These are phyloP conservation scores for Heliconius nattereri DNA, from an alignment of 1,140 invertebrate species.

Conservation along the genomic window DNA sequence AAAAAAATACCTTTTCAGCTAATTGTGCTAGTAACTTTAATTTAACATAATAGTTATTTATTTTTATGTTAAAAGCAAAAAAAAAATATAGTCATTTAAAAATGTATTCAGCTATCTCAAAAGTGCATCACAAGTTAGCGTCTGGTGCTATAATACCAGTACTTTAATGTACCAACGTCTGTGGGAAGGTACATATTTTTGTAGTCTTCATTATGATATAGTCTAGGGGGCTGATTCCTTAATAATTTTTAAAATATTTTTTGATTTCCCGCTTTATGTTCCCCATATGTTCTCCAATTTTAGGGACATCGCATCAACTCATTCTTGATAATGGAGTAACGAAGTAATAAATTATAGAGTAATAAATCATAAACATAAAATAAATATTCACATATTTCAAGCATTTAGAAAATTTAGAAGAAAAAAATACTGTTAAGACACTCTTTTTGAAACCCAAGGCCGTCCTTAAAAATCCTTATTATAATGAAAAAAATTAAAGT, in stretches of 20 bases:
- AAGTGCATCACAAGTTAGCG: conserved; percentile 24
- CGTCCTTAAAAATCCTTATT: too few species aligned
- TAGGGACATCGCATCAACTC: too few species aligned
- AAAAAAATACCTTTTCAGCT: too few species aligned
- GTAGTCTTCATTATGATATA: conserved; percentile 40
- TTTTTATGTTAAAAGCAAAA: not conserved
- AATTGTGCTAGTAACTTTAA: too few species aligned
- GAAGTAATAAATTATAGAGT: too few species aligned
- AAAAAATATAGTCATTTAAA: conserved; percentile 9
- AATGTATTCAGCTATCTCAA: conserved; percentile 10
- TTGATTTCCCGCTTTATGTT: not conserved
- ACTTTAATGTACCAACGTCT: conserved; percentile 32
- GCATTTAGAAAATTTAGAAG: too few species aligned
- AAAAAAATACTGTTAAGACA: too few species aligned
- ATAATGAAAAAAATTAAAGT: too few species aligned
- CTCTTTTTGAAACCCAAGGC: too few species aligned
- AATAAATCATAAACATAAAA: too few species aligned
- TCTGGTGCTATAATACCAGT: conserved; percentile 26
- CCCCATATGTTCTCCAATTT: not conserved
- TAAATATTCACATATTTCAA: too few species aligned
- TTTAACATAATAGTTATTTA: not conserved
- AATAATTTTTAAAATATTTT: not conserved
- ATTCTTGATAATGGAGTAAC: too few species aligned
- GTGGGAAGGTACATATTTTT: conserved; percentile 37
- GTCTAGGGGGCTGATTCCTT: conserved; percentile 16